phyloP scores from a whole-genome alignment of 2,113 vertebrate species.

The Cryptotis parvus region DNA sequence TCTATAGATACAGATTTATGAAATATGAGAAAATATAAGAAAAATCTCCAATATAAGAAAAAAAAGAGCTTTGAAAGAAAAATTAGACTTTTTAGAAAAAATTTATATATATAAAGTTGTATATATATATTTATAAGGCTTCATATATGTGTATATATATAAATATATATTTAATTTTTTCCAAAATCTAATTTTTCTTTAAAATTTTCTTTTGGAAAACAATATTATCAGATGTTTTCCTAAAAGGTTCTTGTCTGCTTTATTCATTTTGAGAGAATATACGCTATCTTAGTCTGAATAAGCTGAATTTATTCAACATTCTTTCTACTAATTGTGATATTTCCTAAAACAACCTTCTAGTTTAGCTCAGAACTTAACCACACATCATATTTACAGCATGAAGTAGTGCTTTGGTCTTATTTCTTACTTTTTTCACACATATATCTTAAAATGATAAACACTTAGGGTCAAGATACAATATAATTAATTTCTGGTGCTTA shows the following conservation, averaged over 20 bases:
- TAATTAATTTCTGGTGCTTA: conserved; percentile 40
- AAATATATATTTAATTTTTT: neutral
- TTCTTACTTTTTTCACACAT: neutral
- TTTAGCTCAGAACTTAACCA: conserved; percentile 34
- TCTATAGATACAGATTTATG: no score
- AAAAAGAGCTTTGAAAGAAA: no score
- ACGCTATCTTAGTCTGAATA: conserved; percentile 22
- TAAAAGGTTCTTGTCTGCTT: conserved; percentile 13
- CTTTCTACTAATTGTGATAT: conserved; percentile 34
- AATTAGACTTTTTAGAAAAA: no score
- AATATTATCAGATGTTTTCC: conserved; percentile 39
- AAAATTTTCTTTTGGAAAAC: conserved; percentile 54
- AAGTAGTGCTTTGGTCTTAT: neutral
- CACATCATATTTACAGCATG: neutral
- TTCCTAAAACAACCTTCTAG: conserved; percentile 27
- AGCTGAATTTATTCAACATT: neutral
- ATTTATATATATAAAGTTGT: no score
- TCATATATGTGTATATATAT: no score
- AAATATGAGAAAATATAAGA: no score
- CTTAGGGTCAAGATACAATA: neutral
- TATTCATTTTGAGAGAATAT: conserved; percentile 54
- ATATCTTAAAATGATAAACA: conserved; percentile 49
- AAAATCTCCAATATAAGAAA: no score
- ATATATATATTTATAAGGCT: no score
- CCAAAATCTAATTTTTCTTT: conserved; percentile 51